Evolutionary conservation across 2,888 invertebrate genomes (phyloP).

Genomic region (Geophilus truncorum): DNA sequence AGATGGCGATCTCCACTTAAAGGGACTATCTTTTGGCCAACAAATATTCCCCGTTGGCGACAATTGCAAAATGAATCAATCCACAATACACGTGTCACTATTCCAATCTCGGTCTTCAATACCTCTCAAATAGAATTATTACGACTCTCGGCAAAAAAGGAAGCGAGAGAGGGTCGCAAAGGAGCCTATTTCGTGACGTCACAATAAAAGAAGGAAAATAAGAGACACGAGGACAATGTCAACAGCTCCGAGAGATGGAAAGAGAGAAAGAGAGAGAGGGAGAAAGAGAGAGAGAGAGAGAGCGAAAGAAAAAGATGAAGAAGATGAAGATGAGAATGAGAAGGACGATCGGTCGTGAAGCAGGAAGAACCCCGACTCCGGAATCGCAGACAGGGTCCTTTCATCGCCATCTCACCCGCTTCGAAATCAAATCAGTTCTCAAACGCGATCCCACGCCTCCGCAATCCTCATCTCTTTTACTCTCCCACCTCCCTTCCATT

Average conservation of each 20-base stretch:
- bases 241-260: not conserved
- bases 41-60: not conserved
- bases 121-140: not conserved
- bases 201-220: not conserved
- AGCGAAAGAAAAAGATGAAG: not conserved
- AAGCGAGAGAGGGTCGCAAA: not conserved
- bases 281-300: too few relatives aligned
- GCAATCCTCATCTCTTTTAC: not conserved
- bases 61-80: not conserved
- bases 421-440: not conserved
- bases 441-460: not conserved
- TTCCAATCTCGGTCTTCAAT: not conserved
- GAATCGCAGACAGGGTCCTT: not conserved
- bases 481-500: not conserved
- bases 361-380: not conserved
- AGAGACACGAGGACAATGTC: not conserved
- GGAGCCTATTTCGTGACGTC: not conserved
- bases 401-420: not conserved
- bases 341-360: not conserved
- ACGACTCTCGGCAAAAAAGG: not conserved
- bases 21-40: not conserved
- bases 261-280: too few relatives aligned
- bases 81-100: not conserved
- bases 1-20: too few relatives aligned
- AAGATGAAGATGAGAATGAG: not conserved